Conservation (phyloP, 1,140 invertebrate genomes). For the Zaprionus lachaisei region DNA sequence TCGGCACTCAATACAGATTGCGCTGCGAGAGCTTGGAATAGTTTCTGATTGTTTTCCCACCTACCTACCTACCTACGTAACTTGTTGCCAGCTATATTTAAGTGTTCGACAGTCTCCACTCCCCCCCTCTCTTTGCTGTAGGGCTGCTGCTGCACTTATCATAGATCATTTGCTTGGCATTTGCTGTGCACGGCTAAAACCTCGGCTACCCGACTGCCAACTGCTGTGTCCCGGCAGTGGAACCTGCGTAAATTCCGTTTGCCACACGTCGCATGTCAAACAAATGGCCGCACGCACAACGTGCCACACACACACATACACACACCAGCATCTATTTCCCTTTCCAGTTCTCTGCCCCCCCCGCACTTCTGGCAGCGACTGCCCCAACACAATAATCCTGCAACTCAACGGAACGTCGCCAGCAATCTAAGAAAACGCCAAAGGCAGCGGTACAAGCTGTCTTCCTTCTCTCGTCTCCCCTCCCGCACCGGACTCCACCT, state of each 20-base stretch:
- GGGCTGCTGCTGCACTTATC: constrained; percentile 35
- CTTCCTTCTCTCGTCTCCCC: neutral
- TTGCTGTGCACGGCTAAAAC: constrained; percentile 28
- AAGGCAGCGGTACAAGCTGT: constrained; percentile 50
- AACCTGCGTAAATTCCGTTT: constrained; percentile 71
- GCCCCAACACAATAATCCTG: constrained; percentile 75
- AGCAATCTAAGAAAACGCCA: constrained; percentile 78
- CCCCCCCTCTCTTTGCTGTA: neutral
- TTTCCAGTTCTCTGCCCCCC: neutral
- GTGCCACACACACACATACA: constrained; percentile 13
- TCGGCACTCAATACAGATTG: constrained; percentile 4
- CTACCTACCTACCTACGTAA: neutral
- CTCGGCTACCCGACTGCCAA: constrained; percentile 19
- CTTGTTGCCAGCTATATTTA: constrained; percentile 25
- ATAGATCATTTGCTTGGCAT: constrained; percentile 50
- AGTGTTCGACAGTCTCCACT: neutral
- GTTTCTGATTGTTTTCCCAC: constrained; percentile 5
- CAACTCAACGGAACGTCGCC: constrained; percentile 75
- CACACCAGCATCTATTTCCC: neutral
- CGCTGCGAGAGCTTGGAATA: neutral
- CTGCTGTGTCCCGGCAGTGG: constrained; percentile 20
- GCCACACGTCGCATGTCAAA: constrained; percentile 80
- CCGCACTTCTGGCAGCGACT: constrained; percentile 22
- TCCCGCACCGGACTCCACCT: neutral
- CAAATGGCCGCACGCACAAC: constrained; percentile 68